These are phyloP conservation scores for Lanius collurio DNA, from an alignment of 2,113 vertebrate genomes.

Conservation along the genomic window DNA sequence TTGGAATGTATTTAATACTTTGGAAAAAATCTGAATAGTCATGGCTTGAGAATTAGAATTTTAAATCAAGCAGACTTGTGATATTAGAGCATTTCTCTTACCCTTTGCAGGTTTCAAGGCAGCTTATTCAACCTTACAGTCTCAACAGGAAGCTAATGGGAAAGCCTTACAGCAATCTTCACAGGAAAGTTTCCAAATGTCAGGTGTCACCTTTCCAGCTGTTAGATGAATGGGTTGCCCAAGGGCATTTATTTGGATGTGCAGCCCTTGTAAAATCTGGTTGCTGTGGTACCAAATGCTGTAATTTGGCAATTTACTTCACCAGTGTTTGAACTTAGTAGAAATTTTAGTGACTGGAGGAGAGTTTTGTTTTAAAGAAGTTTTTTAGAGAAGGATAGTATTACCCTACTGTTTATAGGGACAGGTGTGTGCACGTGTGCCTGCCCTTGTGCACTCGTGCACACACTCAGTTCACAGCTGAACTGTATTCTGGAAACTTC, in stretches of 20 bases:
- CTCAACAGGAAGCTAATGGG: conserved; percentile 82
- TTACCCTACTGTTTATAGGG: not conserved
- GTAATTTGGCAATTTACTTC: conserved; percentile 69
- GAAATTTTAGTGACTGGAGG: conserved; percentile 7
- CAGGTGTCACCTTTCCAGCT: conserved; percentile 83
- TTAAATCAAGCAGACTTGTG: conserved; percentile 66
- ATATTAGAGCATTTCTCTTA: conserved; percentile 69
- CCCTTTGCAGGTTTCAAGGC: conserved; percentile 79
- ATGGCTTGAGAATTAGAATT: conserved; percentile 72
- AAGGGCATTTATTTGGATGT: conserved; percentile 79
- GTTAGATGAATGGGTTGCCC: conserved; percentile 82
- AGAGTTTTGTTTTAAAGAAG: not conserved
- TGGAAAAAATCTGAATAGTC: conserved; percentile 60
- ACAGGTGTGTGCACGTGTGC: not conserved
- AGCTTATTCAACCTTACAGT: conserved; percentile 80
- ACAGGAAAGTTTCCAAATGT: conserved; percentile 80
- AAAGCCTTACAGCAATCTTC: conserved; percentile 80
- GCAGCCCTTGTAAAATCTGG: conserved; percentile 71
- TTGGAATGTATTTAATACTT: conserved; percentile 23
- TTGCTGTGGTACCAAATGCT: conserved; percentile 63
- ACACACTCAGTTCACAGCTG: not conserved
- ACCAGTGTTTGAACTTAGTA: conserved; percentile 24
- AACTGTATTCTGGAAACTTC: not conserved
- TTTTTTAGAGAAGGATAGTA: not conserved
- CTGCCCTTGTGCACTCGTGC: not conserved